Percentiles rank a stretch among this genome's conserved stretches.
Conservation (phyloP, 2,113 vertebrate genomes). For the Megaceryle torquata region DNA sequence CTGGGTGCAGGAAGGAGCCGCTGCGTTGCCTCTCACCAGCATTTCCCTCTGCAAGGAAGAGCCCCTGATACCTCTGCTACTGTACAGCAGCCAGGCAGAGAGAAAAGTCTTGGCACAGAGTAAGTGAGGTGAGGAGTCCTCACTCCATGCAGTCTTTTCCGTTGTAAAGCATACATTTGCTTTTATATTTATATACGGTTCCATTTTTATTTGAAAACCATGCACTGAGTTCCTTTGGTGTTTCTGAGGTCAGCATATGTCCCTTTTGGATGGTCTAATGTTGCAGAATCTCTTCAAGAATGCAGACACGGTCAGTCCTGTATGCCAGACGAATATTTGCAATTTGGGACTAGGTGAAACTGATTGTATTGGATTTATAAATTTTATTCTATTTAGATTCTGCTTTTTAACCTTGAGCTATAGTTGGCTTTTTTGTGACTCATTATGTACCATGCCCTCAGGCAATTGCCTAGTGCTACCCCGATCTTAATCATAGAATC, state of each 20-base stretch:
- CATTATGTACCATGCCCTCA: background rate
- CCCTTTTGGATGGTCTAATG: background rate
- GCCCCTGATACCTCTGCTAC: background rate
- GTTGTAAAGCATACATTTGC: background rate
- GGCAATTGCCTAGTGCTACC: background rate
- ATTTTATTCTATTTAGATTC: background rate
- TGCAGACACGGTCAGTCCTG: background rate
- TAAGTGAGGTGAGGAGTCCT: background rate
- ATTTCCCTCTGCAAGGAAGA: rapidly evolving
- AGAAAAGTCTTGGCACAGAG: background rate
- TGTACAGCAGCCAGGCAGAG: background rate
- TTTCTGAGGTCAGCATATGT: background rate
- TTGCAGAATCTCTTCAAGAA: background rate
- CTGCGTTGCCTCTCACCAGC: background rate
- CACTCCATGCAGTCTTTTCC: background rate
- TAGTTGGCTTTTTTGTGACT: background rate
- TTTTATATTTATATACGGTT: background rate
- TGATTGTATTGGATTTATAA: background rate
- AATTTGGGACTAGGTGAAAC: background rate
- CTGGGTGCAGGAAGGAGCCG: background rate
- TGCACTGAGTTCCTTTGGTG: background rate
- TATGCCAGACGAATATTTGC: background rate
- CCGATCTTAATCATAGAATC: background rate
- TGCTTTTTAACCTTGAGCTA: background rate
- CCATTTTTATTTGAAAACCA: background rate